These are phyloP conservation scores for Scyliorhinus canicula DNA, from an alignment of 2,797 vertebrate species.

Conservation along the genomic window DNA sequence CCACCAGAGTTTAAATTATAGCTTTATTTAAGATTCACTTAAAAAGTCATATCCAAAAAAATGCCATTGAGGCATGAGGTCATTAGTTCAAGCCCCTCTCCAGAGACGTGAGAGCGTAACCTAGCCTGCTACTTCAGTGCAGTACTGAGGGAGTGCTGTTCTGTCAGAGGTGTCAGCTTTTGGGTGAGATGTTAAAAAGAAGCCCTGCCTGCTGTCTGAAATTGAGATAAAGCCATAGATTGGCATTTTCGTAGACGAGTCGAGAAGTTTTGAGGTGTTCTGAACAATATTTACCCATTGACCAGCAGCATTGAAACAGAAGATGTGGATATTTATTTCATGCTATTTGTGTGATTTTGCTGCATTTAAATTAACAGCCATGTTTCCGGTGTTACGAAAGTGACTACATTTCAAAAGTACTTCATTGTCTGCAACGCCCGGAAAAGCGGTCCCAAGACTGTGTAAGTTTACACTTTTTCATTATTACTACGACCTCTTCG, in stretches of 20 bases:
- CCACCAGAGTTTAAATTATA: not conserved
- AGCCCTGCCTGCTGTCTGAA: not conserved
- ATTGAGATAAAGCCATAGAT: not conserved
- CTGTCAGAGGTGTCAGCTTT: not conserved
- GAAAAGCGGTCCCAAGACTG: not conserved
- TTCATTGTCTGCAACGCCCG: not conserved
- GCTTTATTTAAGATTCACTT: not conserved
- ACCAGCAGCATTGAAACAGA: not conserved
- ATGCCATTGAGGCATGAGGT: not conserved
- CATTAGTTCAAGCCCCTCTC: not conserved
- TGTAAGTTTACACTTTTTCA: not conserved
- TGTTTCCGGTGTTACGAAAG: not conserved
- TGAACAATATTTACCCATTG: no score
- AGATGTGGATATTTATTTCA: not conserved
- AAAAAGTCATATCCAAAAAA: not conserved
- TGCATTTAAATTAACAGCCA: not conserved
- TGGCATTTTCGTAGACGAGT: not conserved
- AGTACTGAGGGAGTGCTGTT: not conserved
- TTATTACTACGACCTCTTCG: not conserved
- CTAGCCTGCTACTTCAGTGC: not conserved
- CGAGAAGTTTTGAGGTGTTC: not conserved
- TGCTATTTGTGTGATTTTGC: not conserved
- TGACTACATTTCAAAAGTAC: not conserved
- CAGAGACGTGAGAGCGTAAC: not conserved
- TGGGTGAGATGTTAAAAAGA: not conserved